phyloP scores from a whole-genome alignment of 2,888 invertebrate species.

The Ichneumoninae sp. region DNA sequence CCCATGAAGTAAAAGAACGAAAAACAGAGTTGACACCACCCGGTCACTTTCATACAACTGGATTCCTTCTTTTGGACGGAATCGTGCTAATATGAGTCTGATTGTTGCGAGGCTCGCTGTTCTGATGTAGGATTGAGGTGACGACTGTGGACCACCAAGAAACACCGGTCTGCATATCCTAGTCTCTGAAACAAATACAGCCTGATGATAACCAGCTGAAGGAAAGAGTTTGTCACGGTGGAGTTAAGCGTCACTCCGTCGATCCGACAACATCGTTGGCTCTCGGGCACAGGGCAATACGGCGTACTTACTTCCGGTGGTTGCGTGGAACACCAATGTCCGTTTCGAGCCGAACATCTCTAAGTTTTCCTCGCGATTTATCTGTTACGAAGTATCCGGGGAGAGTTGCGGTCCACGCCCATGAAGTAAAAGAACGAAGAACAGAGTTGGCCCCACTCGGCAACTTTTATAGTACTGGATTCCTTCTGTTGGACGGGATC shows the following conservation, averaged over 20 bases:
- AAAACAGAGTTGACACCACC: background rate
- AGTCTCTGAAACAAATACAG: no score
- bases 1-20: background rate
- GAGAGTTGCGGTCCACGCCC: background rate
- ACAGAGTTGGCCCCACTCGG: no score
- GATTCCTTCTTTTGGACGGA: no score
- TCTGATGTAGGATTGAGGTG: no score
- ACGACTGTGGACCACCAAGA: background rate
- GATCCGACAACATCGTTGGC: slow-evolving; percentile 5
- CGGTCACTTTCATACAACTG: no score
- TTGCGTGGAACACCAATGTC: slow-evolving; percentile 20
- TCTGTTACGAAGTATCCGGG: background rate
- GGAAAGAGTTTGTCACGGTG: slow-evolving; percentile 9
- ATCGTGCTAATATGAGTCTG: no score
- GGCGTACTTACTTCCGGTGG: slow-evolving; percentile 3
- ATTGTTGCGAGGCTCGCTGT: no score
- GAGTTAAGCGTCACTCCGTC: background rate
- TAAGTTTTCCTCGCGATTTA: slow-evolving; percentile 29
- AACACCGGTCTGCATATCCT: no score
- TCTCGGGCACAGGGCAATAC: background rate
- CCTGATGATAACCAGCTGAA: no score
- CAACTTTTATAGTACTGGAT: no score
- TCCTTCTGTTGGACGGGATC: no score
- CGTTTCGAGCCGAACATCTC: slow-evolving; percentile 24
- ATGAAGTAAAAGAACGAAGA: background rate